Percentiles rank a stretch among this genome's conserved stretches.
Conservation (phyloP, 2,113 vertebrate species). For the Ancistrus triradiatus region DNA sequence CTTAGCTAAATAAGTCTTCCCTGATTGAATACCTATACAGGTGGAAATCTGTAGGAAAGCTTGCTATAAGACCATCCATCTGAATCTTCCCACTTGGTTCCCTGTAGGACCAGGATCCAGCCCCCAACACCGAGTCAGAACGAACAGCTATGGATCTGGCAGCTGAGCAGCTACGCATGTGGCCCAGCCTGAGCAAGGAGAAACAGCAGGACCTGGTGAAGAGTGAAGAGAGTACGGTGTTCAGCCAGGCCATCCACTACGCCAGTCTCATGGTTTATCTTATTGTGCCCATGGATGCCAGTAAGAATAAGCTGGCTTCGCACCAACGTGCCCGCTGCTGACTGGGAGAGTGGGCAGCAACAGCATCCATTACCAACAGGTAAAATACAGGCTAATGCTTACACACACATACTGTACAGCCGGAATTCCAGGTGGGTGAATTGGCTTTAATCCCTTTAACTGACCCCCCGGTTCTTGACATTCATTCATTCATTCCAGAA, state of each 20-base stretch:
- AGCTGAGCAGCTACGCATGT: conserved; percentile 84
- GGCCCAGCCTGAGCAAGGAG: conserved; percentile 84
- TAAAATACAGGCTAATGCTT: no score
- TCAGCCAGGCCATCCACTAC: conserved; percentile 98
- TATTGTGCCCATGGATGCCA: conserved; percentile 90
- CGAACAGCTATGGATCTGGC: conserved; percentile 93
- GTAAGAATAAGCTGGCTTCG: conserved; percentile 90
- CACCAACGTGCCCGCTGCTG: conserved; percentile 68
- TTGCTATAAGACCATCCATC: no score
- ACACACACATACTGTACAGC: no score
- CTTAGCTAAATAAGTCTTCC: no score
- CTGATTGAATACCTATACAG: no score
- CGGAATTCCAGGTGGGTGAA: no score
- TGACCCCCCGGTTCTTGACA: no score
- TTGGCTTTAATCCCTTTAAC: no score
- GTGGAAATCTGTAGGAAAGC: no score
- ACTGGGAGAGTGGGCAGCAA: conserved; percentile 99
- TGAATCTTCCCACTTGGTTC: no score
- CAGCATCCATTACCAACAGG: conserved; percentile 95
- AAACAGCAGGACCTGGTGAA: conserved; percentile 88
- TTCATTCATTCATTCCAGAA: no score
- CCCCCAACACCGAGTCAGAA: conserved; percentile 57
- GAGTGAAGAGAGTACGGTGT: conserved; percentile 93
- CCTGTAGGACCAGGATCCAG: conserved; percentile 69
- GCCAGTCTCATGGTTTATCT: conserved; percentile 98